Evolutionary conservation across 2,113 vertebrate species (phyloP).

Genomic region (Micronycteris hirsuta): DNA sequence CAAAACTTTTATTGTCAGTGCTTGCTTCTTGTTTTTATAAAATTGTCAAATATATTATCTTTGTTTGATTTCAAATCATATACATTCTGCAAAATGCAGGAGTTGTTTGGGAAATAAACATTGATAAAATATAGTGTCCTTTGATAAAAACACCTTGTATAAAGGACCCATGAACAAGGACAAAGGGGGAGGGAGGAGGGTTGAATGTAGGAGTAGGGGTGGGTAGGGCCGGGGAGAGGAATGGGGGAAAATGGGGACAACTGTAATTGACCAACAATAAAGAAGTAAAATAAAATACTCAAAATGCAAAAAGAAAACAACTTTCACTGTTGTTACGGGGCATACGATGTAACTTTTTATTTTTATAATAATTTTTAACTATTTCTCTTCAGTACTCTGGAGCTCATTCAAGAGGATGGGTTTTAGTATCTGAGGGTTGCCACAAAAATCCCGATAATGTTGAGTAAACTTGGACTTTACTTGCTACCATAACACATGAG

Average conservation of each 20-base stretch:
- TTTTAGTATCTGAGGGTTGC: neutral
- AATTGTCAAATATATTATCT: neutral
- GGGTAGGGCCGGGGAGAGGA: no score
- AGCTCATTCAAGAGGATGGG: neutral
- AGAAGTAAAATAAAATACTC: no score
- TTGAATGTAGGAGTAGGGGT: no score
- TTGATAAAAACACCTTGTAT: neutral
- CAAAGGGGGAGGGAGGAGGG: no score
- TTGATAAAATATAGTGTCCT: neutral
- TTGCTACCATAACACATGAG: neutral
- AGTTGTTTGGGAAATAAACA: neutral
- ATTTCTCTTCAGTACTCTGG: neutral
- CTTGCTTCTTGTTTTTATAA: neutral
- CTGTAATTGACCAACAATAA: no score
- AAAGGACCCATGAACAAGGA: no score
- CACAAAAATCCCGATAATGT: neutral
- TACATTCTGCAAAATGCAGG: neutral
- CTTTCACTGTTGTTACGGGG: neutral
- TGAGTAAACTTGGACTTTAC: neutral
- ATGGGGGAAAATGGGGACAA: no score
- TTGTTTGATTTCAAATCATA: neutral
- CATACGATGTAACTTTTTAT: neutral
- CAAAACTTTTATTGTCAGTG: neutral
- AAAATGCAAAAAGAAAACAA: neutral
- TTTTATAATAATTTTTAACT: neutral